Evolutionary conservation across 2,113 vertebrate genomes (phyloP), one percentile per base, ranked within the genome.

Genomic region (Passer montanus): DNA sequence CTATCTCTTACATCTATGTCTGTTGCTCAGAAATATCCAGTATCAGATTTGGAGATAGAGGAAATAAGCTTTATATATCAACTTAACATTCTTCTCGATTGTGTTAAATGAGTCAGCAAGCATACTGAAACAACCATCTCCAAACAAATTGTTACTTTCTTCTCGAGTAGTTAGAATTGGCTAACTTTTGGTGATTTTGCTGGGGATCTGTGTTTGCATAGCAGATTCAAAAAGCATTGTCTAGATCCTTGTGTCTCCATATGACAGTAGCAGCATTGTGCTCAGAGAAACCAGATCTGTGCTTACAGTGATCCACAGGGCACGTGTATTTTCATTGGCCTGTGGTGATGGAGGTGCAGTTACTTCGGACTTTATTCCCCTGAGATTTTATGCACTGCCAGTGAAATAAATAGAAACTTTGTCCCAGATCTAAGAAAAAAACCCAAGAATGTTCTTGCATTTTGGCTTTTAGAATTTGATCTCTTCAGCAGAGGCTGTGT

Each of bases 341-440:
- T 72, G 2, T 46, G 49, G 63, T 68, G 53, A 18, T 37, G 49
- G 39, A 18, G 39, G 8, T 58, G 41, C 49, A 75, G 35, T 50
- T 79, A n/a, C 43, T 90, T 47, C 50, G 33, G 47, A 17, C 18
- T 5, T 50, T 21, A 82, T 67, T 70, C 66, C 62, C 31, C 8
- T 0, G n/a, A 80, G 73, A 41, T 30, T 37, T 68, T 50, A 37
- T n/a, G 20, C 18, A 44, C 16, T 75, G 44, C 19, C 41, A 44
- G 24, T 81, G 81, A 89, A 84, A 84, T 72, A 84, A 91, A 87
- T 41, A 81, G 60, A 46, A 89, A 22, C 59, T 93, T 84, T 93
- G 77, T 72, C 59, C 30, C 11, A 55, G 30, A 44, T 39, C 23
- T 69, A 50, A 75, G 31, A 27, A 73, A 73, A 70, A 70, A 82